phyloP scores from a whole-genome alignment of 2,888 invertebrate species.

The Macroteleia sp. region DNA sequence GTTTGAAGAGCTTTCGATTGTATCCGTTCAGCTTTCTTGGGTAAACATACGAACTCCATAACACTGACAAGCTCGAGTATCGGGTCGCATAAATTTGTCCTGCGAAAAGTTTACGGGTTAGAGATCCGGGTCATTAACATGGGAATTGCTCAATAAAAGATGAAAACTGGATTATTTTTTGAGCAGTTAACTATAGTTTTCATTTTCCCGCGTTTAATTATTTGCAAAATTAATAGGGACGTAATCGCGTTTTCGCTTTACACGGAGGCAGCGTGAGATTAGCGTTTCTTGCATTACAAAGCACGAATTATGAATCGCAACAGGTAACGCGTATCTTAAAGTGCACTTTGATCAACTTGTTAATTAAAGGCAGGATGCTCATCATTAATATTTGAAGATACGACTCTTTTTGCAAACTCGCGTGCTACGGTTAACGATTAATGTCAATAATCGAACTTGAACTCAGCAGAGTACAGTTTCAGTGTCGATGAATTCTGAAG shows the following conservation, averaged over 20 bases:
- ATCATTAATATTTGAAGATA: constrained; percentile 30
- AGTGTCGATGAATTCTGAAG: not conserved
- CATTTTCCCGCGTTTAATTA: constrained; percentile 8
- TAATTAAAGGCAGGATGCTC: constrained; percentile 49
- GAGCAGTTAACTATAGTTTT: not conserved
- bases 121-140: constrained; percentile 13
- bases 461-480: not conserved
- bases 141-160: constrained; percentile 4
- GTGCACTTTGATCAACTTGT: constrained; percentile 19
- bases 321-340: constrained; percentile 30
- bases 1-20: constrained; percentile 30
- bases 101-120: not conserved
- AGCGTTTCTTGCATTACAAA: constrained; percentile 44
- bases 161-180: not conserved
- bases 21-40: constrained; percentile 13
- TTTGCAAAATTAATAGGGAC: constrained; percentile 21
- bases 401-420: constrained; percentile 18
- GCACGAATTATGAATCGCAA: constrained; percentile 14
- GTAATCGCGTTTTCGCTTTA: constrained; percentile 3
- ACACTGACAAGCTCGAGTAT: constrained; percentile 8
- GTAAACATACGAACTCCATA: constrained; percentile 5
- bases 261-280: constrained; percentile 8
- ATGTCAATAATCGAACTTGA: constrained; percentile 45
- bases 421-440: constrained; percentile 14
- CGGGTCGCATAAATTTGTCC: constrained; percentile 27